Evolutionary conservation across 2,113 vertebrate genomes (phyloP), one percentile per base, ranked within the genome.

Genomic region (Gasterosteus aculeatus): DNA sequence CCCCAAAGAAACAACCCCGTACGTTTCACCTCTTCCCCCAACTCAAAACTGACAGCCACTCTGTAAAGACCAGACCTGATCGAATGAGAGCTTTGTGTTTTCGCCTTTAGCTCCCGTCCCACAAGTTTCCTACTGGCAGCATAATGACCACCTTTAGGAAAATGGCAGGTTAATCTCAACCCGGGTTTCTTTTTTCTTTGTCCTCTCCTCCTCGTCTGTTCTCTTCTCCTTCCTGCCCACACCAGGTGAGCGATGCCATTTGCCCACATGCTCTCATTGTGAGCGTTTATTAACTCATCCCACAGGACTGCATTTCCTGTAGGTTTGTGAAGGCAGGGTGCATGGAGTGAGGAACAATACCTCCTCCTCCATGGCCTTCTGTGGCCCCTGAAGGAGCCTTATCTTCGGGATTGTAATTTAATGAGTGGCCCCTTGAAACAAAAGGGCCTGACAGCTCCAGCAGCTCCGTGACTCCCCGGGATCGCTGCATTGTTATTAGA

Each of bases 351-450:
- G 83, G 89, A 93, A 93, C 90, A 93, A 92, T 92, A 64, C 67
- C 42, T 75, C 85, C 84, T 81, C 84, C 83, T 91, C 29, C 79
- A 26, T 83, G 85, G 70, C 87, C 89, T 73, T 76, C 87, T 84
- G 78, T 58, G 79, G 85, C 89, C 91, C 86, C 86, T 81, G 77
- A 87, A 80, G 88, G 88, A 64, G 78, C 90, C 91, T 93, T 91
- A 91, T 91, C 89, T 90, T 72, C 87, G 85, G 90, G 83, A 90
- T 94, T 94, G 88, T 96, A 93, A 93, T 93, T 92, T 92, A 94
- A 14, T 79, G 89, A 91, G 85, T 90, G 90, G 75, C 85, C 91
- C 75, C 86, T 85, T 88, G 77, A 95, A 94, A 94, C 90, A 93
- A 92, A 93, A 85, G 87, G 73, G 73, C 87, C 83, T 88, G 88